phyloP scores from a whole-genome alignment of 2,888 invertebrate species.

The Clostera curtula region DNA sequence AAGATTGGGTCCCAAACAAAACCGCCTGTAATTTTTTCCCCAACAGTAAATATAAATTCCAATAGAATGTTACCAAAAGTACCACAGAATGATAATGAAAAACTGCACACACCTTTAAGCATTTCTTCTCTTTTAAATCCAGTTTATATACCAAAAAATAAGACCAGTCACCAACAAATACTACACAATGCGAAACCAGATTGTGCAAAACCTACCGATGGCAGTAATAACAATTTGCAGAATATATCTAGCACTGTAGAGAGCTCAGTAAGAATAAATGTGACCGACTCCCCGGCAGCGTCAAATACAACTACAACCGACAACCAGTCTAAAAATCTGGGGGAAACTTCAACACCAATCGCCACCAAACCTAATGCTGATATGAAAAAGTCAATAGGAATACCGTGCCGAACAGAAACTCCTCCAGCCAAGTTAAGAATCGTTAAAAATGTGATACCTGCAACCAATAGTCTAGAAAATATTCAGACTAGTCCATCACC shows the following conservation, averaged over 20 bases:
- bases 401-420: conserved; percentile 8
- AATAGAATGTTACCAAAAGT: conserved; percentile 8
- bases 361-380: conserved; percentile 1
- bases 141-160: conserved; percentile 33
- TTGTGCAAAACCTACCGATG: not conserved
- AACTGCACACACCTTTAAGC: conserved; percentile 48
- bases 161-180: too few relatives aligned
- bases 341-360: conserved; percentile 3
- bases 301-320: too few relatives aligned
- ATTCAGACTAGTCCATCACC: not conserved
- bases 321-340: too few relatives aligned
- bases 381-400: conserved; percentile 2
- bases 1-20: too few relatives aligned
- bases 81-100: too few relatives aligned
- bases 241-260: too few relatives aligned
- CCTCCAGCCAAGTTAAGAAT: conserved; percentile 1
- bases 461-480: not conserved
- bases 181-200: conserved; percentile 4
- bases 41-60: too few relatives aligned
- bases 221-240: too few relatives aligned
- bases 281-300: too few relatives aligned
- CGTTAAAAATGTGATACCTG: not conserved
- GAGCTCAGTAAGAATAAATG: too few relatives aligned
- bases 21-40: too few relatives aligned
- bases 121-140: conserved; percentile 57